Evolutionary conservation across 2,888 invertebrate species (phyloP), one percentile per base, ranked within the genome.

Genomic region (Tyria jacobaeae): DNA sequence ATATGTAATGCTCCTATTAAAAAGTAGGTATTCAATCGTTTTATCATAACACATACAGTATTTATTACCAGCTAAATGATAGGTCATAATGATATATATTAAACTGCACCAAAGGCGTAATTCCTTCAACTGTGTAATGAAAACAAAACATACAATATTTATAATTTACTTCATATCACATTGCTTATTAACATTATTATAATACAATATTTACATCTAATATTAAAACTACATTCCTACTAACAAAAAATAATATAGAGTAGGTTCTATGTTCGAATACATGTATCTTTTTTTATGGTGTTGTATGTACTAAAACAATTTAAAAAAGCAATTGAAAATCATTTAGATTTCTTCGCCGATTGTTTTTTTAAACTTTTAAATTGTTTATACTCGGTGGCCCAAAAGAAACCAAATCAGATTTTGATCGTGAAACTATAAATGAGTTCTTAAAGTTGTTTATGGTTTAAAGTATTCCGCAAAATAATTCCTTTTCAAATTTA

Each of bases 91-190:
- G 9, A 15, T 2, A 41, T n/a, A 17, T 41, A 41, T 41, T 41
- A 2, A 17, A 41, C 17, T 17, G 0, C 41, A 41, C 17, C 15
- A n/a, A 17, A 41, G 6, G n/a, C n/a, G 39, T 12, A 17, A 9
- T 17, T 41, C n/a, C 17, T 41, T 17, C 9, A 41, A n/a, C 9
- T 17, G 39, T n/a, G n/a, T 39, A 39, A 14, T 2, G n/a, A 25
- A 39, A n/a, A 39, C 3, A 53, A 37, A 14, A 14, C 17, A 35
- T 9, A 15, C 60, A 62, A 58, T 60, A 60, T 54, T 7, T 48
- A 71, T 55, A 9, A 66, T 72, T 70, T 73, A 63, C 63, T 74
- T 50, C 52, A 56, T 73, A 63, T 74, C 71, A 72, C 71, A 70
- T 50, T 70, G 14, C 52, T 60, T 44, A 51, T 64, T 73, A 57